These are phyloP conservation scores for Hartigia nigra DNA, from an alignment of 2,888 invertebrate genomes.

Conservation along the genomic window DNA sequence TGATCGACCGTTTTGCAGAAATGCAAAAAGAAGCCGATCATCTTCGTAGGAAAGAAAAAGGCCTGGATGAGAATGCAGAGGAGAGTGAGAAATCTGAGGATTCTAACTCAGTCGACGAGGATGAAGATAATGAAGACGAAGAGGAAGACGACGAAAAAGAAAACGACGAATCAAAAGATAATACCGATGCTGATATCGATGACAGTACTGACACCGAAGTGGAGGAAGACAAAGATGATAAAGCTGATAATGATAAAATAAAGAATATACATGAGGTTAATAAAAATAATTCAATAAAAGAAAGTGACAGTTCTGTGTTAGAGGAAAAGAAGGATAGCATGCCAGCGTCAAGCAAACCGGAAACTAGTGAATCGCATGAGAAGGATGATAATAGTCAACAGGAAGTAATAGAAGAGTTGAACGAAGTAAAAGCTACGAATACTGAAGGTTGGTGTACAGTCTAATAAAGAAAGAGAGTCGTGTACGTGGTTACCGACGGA, in stretches of 20 bases:
- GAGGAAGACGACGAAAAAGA: slow-evolving; percentile 5
- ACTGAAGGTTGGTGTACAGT: not conserved
- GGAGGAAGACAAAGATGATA: not conserved
- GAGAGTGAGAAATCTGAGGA: slow-evolving; percentile 21
- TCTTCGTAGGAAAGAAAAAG: slow-evolving; percentile 1
- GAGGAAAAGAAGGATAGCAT: slow-evolving; percentile 8
- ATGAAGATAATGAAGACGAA: slow-evolving; percentile 2
- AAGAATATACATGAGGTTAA: no score
- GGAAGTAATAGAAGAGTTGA: not conserved
- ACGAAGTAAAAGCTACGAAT: not conserved
- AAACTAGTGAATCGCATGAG: not conserved
- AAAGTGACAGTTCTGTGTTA: slow-evolving; percentile 13
- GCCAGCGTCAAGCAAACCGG: not conserved
- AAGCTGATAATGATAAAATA: no score
- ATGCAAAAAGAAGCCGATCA: slow-evolving; percentile 42
- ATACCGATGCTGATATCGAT: slow-evolving; percentile 1
- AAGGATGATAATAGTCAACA: not conserved
- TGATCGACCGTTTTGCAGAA: slow-evolving; percentile 48
- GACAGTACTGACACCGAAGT: not conserved
- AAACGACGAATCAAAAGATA: slow-evolving; percentile 6
- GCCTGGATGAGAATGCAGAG: slow-evolving; percentile 14
- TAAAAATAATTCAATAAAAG: slow-evolving; percentile 13
- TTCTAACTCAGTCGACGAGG: not conserved
- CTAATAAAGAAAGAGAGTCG: not conserved
- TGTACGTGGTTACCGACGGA: no score